Evolutionary conservation across 2,113 vertebrate genomes (phyloP).

Genomic region (Leptodactylus fuscus): DNA sequence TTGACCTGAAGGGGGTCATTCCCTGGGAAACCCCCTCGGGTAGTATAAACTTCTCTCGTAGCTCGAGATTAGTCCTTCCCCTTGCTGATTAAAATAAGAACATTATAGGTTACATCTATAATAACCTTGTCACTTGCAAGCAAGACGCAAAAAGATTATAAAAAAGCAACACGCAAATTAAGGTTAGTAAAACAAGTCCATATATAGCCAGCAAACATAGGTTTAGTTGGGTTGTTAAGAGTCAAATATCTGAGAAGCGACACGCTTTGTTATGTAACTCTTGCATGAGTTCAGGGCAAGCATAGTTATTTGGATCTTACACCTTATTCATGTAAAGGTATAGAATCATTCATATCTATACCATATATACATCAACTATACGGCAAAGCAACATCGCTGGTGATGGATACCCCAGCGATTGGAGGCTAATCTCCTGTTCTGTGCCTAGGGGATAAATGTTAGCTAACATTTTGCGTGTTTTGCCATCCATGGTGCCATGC

Average conservation of each 20-base stretch:
- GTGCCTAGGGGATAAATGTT: too few species aligned
- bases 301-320: too few species aligned
- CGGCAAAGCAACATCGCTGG: too few species aligned
- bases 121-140: constrained; percentile 3
- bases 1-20: constrained; percentile 91
- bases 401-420: too few species aligned
- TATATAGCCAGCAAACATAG: neutral
- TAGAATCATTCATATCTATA: too few species aligned
- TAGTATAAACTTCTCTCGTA: constrained; percentile 97
- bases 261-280: neutral
- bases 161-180: neutral
- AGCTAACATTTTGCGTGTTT: too few species aligned
- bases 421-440: too few species aligned
- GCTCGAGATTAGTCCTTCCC: constrained; percentile 95
- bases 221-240: neutral
- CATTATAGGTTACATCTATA: neutral
- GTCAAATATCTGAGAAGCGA: constrained; percentile 54
- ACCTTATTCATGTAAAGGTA: too few species aligned
- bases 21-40: constrained; percentile 92
- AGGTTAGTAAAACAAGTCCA: neutral
- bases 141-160: neutral
- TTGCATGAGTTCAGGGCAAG: neutral
- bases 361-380: too few species aligned
- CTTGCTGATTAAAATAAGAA: constrained; percentile 78
- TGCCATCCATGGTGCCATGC: too few species aligned